Percentiles rank a stretch among this genome's conserved stretches.
phyloP scores from a whole-genome alignment of 1,140 invertebrate genomes.

The Hermetia illucens region DNA sequence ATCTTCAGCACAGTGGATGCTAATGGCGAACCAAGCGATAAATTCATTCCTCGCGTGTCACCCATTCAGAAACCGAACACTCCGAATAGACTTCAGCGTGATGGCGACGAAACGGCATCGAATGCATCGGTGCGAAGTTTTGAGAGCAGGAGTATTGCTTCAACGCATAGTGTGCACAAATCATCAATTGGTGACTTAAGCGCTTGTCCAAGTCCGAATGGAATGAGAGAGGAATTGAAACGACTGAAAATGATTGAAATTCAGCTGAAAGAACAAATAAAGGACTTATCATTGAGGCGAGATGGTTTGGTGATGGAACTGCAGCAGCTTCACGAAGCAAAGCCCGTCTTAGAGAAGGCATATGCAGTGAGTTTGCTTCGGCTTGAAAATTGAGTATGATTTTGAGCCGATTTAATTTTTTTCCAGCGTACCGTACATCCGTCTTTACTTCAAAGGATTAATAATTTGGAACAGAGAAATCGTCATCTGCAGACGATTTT shows the following conservation, averaged over 20 bases:
- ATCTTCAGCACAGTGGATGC: constrained; percentile 24
- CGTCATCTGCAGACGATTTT: constrained; percentile 43
- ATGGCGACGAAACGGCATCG: constrained; percentile 23
- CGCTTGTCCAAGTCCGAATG: constrained; percentile 13
- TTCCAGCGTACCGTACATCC: constrained; percentile 26
- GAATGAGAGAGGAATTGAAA: constrained; percentile 30
- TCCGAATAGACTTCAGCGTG: constrained; percentile 11
- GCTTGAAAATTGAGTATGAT: not conserved
- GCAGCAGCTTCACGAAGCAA: constrained; percentile 34
- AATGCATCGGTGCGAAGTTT: constrained; percentile 26
- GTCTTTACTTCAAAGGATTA: constrained; percentile 24
- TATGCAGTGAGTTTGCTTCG: constrained; percentile 22
- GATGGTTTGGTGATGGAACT: constrained; percentile 35
- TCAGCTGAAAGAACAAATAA: constrained; percentile 32
- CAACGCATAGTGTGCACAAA: constrained; percentile 11
- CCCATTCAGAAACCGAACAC: constrained; percentile 28
- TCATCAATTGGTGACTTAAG: not conserved
- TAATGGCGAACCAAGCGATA: not conserved
- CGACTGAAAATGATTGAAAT: constrained; percentile 30
- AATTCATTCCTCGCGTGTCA: constrained; percentile 8
- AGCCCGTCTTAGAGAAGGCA: constrained; percentile 26
- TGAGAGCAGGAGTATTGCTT: constrained; percentile 20
- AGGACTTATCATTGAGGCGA: constrained; percentile 31
- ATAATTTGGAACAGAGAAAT: constrained; percentile 41
- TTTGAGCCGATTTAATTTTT: not conserved